Base-by-base conservation (phyloP, 2,888 invertebrate species). In the Acrobasis repandana region DNA sequence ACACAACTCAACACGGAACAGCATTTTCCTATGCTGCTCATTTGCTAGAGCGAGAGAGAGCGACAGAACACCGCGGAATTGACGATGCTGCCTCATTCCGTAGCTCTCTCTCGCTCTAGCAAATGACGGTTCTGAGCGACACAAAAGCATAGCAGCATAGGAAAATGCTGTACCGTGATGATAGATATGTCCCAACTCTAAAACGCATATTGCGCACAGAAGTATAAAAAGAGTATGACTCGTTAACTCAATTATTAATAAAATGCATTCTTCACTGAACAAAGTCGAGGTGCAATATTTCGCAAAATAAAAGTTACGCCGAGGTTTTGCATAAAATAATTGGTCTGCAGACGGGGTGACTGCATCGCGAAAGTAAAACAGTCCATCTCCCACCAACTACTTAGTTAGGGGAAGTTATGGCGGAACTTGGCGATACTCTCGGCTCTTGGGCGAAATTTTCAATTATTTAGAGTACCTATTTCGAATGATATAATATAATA, bases 311-410 rank as follows among this genome's bases (percentile, higher is more conserved):
- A 65, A 14, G 52, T 62, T 34, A 64, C 50, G 60, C 64, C 62
- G 61, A 60, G 62, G 65, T 69, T 70, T 68, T 70, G 70, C 69
- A 74, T 69, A 71, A 68, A 68, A 70, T 71, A 71, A 72, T 69
- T 72, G 69, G 67, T 68, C 59, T 33, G 59, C 65, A 20, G 56
- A 63, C 57, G 14, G 54, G 38, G 38, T 54, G 38, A 38, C 20
- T 56, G 61, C 61, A 49, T 50, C 51, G 49, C 49, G 48, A 54
- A 59, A 47, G 50, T 59, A 34, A 48, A 58, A 47, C 36, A 50
- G 46, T 49, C 56, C 52, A 34, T 18, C 43, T 15, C 20, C 20
- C 20, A 56, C 56, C 56, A 28, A 54, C 18, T 28, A 47, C 10
- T 5, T 54, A 38, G 52, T 36, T 52, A 52, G 34, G 34, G 38